Evolutionary conservation across 2,888 invertebrate species (phyloP).

Genomic region (Pristionchus maxplancki): DNA sequence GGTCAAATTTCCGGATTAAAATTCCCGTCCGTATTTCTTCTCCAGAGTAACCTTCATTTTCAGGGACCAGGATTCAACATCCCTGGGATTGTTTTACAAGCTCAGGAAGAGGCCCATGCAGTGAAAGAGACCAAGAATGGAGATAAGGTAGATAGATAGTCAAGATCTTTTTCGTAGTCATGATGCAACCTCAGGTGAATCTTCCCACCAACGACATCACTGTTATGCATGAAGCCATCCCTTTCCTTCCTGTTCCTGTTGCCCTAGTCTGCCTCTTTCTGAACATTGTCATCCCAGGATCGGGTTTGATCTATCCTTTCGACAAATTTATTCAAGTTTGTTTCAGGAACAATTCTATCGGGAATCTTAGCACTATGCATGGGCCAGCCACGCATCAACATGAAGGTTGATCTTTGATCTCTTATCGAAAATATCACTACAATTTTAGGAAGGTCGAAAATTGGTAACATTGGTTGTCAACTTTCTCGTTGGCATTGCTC

Average conservation of each 20-base stretch:
- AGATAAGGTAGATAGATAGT: conserved; percentile 66
- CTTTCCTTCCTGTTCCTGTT: conserved; percentile 89
- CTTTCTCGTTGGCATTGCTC: conserved; percentile 89
- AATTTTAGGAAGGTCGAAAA: conserved; percentile 70
- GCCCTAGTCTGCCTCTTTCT: conserved; percentile 91
- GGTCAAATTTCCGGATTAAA: neutral
- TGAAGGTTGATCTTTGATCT: conserved; percentile 84
- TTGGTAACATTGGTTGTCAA: conserved; percentile 85
- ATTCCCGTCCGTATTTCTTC: no score
- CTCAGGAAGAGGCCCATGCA: conserved; percentile 74
- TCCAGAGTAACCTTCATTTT: no score
- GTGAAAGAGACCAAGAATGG: conserved; percentile 72
- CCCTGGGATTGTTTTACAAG: conserved; percentile 73
- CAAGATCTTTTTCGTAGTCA: neutral
- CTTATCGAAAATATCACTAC: neutral
- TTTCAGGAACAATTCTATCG: conserved; percentile 90
- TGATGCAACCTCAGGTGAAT: conserved; percentile 61
- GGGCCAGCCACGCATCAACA: conserved; percentile 90
- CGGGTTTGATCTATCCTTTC: conserved; percentile 82
- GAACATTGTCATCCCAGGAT: conserved; percentile 87
- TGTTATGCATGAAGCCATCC: conserved; percentile 92
- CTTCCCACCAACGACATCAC: conserved; percentile 81
- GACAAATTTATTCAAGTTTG: neutral
- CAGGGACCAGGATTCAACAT: conserved; percentile 67
- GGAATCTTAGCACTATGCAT: conserved; percentile 91